phyloP scores from a whole-genome alignment of 2,113 vertebrate genomes.

The Nesogale talazaci region DNA sequence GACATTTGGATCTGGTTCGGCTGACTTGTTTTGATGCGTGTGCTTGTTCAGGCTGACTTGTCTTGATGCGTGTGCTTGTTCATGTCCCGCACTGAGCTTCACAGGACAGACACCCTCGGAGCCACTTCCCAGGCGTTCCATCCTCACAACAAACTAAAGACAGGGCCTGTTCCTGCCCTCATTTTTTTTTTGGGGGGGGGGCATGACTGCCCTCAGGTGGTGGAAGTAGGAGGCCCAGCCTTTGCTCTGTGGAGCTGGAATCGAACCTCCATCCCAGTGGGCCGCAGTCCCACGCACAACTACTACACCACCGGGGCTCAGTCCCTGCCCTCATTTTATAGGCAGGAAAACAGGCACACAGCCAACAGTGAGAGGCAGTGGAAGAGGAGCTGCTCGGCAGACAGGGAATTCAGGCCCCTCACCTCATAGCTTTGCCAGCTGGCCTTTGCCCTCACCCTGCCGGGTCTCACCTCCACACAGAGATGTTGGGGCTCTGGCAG shows the following conservation, averaged over 20 bases:
- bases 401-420: background rate
- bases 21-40: too few relatives aligned
- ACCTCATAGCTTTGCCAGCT: background rate
- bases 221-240: too few relatives aligned
- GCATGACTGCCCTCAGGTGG: too few relatives aligned
- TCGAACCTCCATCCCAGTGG: too few relatives aligned
- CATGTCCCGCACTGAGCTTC: background rate
- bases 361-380: background rate
- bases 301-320: too few relatives aligned
- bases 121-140: background rate
- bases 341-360: conserved; percentile 9
- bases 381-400: background rate
- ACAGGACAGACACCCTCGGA: background rate
- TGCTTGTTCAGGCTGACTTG: background rate
- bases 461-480: background rate
- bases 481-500: too few relatives aligned
- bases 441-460: background rate
- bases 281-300: too few relatives aligned
- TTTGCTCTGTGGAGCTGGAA: too few relatives aligned
- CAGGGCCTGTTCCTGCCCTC: background rate
- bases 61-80: background rate
- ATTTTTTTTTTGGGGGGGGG: too few relatives aligned
- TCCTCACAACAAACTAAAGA: background rate
- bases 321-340: background rate
- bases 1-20: too few relatives aligned